These are phyloP conservation scores for Fistularia tabacaria DNA, from an alignment of 2,797 vertebrate species.

Conservation along the genomic window DNA sequence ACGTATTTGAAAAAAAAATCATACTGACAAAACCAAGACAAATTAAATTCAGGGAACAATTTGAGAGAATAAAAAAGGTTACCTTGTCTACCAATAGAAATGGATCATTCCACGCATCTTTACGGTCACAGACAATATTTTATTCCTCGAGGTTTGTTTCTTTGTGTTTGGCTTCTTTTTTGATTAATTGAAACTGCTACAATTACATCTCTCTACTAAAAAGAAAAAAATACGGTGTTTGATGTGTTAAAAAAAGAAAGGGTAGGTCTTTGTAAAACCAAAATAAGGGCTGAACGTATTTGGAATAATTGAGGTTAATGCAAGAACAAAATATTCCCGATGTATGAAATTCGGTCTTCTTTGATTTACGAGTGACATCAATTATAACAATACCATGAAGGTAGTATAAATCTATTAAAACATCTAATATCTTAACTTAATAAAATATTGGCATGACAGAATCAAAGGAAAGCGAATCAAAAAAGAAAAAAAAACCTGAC, in stretches of 20 bases:
- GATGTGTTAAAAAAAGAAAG: constrained; percentile 8
- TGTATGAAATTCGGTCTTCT: constrained; percentile 40
- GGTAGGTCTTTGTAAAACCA: constrained; percentile 1
- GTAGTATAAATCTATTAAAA: constrained; percentile 37
- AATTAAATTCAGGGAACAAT: neutral
- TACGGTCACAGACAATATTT: constrained; percentile 11
- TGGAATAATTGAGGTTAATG: constrained; percentile 41
- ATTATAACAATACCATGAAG: constrained; percentile 49
- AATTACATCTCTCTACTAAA: neutral
- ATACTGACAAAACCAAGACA: neutral
- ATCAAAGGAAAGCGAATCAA: constrained; percentile 22
- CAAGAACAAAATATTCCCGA: constrained; percentile 26
- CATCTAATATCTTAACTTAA: constrained; percentile 33
- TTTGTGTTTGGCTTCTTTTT: neutral
- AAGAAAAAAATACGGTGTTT: constrained; percentile 8
- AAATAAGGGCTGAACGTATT: constrained; percentile 14
- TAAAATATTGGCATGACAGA: constrained; percentile 35
- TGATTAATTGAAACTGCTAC: constrained; percentile 25
- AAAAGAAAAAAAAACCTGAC: constrained; percentile 40
- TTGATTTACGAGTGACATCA: constrained; percentile 52
- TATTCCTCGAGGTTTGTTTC: neutral
- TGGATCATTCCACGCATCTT: constrained; percentile 30
- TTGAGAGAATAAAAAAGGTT: neutral
- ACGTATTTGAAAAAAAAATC: too few species aligned
- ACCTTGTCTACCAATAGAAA: constrained; percentile 29